Percentiles rank a stretch among this genome's conserved stretches.
phyloP scores from a whole-genome alignment of 1,140 invertebrate genomes.

The Araneus ventricosus region DNA sequence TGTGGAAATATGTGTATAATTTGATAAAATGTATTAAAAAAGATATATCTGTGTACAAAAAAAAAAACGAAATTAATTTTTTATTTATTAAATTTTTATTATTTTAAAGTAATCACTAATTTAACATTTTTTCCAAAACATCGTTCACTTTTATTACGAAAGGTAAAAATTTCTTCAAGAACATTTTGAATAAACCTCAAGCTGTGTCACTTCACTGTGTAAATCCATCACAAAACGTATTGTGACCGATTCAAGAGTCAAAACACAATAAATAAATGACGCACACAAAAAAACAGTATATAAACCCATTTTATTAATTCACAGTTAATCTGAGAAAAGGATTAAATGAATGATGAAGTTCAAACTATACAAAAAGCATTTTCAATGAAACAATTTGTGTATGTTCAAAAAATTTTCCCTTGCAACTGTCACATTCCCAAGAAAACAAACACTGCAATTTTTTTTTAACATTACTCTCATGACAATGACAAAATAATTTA shows the following conservation, averaged over 20 bases:
- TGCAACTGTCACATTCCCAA: conserved; percentile 62
- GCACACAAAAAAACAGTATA: conserved; percentile 63
- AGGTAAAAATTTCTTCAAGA: too few species aligned
- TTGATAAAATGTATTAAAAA: too few species aligned
- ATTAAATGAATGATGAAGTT: conserved; percentile 73
- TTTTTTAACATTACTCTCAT: conserved; percentile 11
- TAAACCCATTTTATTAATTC: conserved; percentile 74
- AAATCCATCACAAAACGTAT: too few species aligned
- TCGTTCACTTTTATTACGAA: too few species aligned
- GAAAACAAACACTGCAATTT: conserved; percentile 22
- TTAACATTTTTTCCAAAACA: too few species aligned
- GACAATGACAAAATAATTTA: conserved; percentile 64
- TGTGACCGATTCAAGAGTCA: background rate
- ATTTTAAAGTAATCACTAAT: too few species aligned
- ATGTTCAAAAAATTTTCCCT: conserved; percentile 61
- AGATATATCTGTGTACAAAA: too few species aligned
- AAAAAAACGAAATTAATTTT: too few species aligned
- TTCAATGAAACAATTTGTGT: conserved; percentile 54
- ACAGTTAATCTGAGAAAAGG: conserved; percentile 72
- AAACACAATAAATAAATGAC: background rate
- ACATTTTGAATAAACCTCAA: too few species aligned
- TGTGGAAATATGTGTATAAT: too few species aligned
- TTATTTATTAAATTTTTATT: too few species aligned
- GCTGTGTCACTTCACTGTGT: too few species aligned
- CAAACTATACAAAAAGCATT: conserved; percentile 73